Conservation (phyloP, 2,888 invertebrate species). For the Taenaris catops region DNA sequence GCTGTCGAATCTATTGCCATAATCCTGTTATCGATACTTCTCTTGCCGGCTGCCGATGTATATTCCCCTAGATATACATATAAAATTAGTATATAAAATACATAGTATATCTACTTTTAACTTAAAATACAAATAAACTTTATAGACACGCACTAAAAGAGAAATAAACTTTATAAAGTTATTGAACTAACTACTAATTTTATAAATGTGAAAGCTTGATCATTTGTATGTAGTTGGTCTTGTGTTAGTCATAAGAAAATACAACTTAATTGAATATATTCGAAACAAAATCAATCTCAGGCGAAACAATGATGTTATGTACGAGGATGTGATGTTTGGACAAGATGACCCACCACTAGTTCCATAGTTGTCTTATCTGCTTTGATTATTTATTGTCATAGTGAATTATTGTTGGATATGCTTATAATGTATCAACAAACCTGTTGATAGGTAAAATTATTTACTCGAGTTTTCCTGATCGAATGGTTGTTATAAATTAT, state of each 20-base stretch:
- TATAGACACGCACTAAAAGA: too few relatives aligned
- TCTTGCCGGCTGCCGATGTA: too few relatives aligned
- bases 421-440: not conserved
- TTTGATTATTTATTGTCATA: slow-evolving; percentile 6
- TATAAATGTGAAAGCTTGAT: too few relatives aligned
- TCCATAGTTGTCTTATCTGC: slow-evolving; percentile 37
- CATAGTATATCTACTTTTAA: too few relatives aligned
- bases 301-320: slow-evolving; percentile 64
- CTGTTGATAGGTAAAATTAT: not conserved
- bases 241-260: slow-evolving; percentile 62
- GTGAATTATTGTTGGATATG: slow-evolving; percentile 3
- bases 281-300: slow-evolving; percentile 56
- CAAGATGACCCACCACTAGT: slow-evolving; percentile 73
- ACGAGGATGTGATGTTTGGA: slow-evolving; percentile 78
- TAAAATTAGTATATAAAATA: too few relatives aligned
- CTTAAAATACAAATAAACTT: too few relatives aligned
- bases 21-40: too few relatives aligned
- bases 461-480: slow-evolving; percentile 2
- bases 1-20: too few relatives aligned
- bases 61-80: too few relatives aligned
- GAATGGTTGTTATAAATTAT: not conserved
- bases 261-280: slow-evolving; percentile 61
- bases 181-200: too few relatives aligned
- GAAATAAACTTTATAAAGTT: too few relatives aligned
- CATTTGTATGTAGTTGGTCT: too few relatives aligned